Base-by-base conservation (phyloP, 2,888 invertebrate genomes). In the Stenodema calcarata region DNA sequence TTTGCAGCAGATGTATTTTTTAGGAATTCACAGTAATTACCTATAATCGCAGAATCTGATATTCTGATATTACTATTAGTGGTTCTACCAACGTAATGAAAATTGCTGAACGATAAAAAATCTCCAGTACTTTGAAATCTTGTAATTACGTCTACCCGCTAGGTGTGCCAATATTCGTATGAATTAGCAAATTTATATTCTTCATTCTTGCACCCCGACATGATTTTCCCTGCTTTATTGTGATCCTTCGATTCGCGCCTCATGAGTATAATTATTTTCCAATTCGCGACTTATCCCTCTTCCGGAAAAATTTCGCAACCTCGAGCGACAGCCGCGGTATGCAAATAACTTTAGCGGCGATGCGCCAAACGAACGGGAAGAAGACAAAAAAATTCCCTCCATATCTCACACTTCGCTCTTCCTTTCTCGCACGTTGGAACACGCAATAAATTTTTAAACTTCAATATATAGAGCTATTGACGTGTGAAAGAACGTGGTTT, bases 401-500 rank as follows among this genome's bases (percentile, higher is more conserved):
- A 62, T 62, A 62, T 18, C 62, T 62, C 62, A 62, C 62, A 62
- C 62, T 18, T 62, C 50, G 50, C 27, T 27, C 27, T 23, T 4
- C 9, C 62, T 27, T 62, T 62, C 62, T 62, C 62, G 18, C 62
- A 18, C 27, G 50, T 27, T 23, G 62, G 62, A 62, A 62, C 62
- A 62, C 73, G 73, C 78, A 42, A 78, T 78, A 78, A 78, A 78
- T 78, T 78, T 78, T 78, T 78, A 78, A 44, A 78, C 78, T 78
- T 44, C 78, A 78, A 78, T 78, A 78, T 78, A 78, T 73, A 73
- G 73, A 73, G 73, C 73, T 41, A 73, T 78, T 44, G 78, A 78
- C 42, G 78, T 78, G 44, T 78, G 78, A 78, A 78, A 78, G 78
- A 78, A 78, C 78, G 78, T 44, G 78, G 44, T 44, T 44, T 78